Base-by-base conservation (phyloP, 2,113 vertebrate species). In the Carassius gibelio region DNA sequence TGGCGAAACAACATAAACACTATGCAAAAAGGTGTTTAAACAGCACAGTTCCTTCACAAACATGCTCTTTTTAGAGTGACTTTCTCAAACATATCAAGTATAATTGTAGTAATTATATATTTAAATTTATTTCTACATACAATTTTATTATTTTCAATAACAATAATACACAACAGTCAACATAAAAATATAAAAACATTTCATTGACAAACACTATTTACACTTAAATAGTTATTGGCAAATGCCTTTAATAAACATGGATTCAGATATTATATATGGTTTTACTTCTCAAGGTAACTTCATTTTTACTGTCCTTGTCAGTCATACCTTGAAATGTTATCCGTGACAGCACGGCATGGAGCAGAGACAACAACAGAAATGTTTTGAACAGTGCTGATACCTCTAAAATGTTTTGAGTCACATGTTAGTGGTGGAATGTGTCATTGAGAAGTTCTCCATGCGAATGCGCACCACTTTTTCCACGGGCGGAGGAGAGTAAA, bases 401-500 rank as follows among this genome's bases (percentile, higher is more conserved):
- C 55, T 57, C 38, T 7, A 9, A 34, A 50, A 75, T 0, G 2
- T 57, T n/a, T 61, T 5, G 4, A 75, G 50, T 62, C 74, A 94
- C 38, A 92, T 0, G 0, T 92, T 95, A 2, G 94, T 93, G 5
- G 90, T 95, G 15, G 95, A 95, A 82, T 92, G 94, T 0, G 92
- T 95, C 86, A 92, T 94, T 10, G 96, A 96, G 87, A 95, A 94
- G 89, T 94, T 96, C 72, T 96, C 96, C 92, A 92, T 91, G 42
- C 91, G 92, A 75, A 94, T 91, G 10, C 93, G 93, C 14, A 93
- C 90, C 83, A 89, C 90, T n/a, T 94, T 94, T 42, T 93, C 87
- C 0, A 82, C 19, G 0, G 94, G 84, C 0, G 81, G 82, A 0
- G 91, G 90, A 0, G 10, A 83, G 87, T 90, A 91, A 80, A 91